These are phyloP conservation scores for Teleopsis dalmanni DNA, from an alignment of 1,140 invertebrate genomes.

Conservation along the genomic window DNA sequence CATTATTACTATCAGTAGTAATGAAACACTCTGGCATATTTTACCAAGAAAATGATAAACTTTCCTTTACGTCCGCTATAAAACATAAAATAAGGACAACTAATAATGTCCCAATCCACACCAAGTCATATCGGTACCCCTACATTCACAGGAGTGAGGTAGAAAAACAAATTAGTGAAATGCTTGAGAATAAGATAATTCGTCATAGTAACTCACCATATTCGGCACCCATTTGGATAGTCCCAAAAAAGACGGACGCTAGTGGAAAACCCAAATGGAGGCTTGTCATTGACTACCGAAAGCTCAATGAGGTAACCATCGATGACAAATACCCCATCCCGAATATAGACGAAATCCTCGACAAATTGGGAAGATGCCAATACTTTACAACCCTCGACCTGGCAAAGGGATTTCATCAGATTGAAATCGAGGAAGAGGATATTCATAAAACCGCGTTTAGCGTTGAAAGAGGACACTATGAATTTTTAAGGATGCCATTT, in stretches of 20 bases:
- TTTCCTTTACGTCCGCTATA: constrained; percentile 4
- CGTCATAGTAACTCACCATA: constrained; percentile 4
- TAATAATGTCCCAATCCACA: constrained; percentile 2
- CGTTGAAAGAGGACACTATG: constrained; percentile 31
- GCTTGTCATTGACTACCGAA: constrained; percentile 35
- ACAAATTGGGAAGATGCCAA: constrained; percentile 41
- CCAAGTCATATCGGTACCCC: constrained; percentile 7
- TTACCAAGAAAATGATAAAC: background rate
- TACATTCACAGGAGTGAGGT: constrained; percentile 8
- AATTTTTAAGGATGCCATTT: constrained; percentile 44
- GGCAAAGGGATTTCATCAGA: constrained; percentile 48
- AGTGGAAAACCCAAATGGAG: constrained; percentile 30
- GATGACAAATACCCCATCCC: constrained; percentile 47
- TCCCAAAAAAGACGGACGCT: constrained; percentile 16
- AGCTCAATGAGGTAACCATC: constrained; percentile 36
- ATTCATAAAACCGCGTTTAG: constrained; percentile 48
- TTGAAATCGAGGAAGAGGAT: constrained; percentile 37
- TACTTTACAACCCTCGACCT: constrained; percentile 47
- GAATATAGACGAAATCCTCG: constrained; percentile 46
- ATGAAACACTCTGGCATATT: background rate
- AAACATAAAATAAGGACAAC: constrained; percentile 9
- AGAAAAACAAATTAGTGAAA: constrained; percentile 11
- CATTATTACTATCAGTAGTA: background rate
- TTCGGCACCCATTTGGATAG: constrained; percentile 16
- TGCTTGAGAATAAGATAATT: constrained; percentile 12